These are phyloP conservation scores for Physeter macrocephalus DNA, from an alignment of 2,113 vertebrate genomes.

Conservation along the genomic window DNA sequence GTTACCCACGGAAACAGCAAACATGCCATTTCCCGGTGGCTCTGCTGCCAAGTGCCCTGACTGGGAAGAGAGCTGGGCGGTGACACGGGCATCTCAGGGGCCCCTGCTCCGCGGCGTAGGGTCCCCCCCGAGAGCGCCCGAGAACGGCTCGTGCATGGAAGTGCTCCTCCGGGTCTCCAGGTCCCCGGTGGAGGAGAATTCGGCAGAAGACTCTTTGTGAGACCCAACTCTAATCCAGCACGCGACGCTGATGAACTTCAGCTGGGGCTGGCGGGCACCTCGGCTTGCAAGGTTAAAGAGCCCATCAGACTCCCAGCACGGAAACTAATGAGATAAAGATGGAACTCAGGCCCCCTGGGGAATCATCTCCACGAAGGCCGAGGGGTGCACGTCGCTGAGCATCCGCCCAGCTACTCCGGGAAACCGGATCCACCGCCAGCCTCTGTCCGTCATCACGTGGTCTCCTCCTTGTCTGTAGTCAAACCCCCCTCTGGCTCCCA, in stretches of 20 bases:
- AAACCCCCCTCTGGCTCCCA: neutral
- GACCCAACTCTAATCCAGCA: neutral
- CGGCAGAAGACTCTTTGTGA: too few relatives aligned
- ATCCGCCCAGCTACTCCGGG: fast-evolving
- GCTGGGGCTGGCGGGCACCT: fast-evolving
- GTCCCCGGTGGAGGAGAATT: fast-evolving
- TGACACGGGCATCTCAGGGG: neutral
- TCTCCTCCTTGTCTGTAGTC: fast-evolving
- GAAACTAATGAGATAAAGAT: neutral
- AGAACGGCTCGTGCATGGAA: fast-evolving
- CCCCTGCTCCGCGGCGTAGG: fast-evolving
- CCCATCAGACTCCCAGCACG: neutral
- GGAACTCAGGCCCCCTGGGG: fast-evolving
- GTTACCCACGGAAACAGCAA: neutral
- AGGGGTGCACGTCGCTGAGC: fast-evolving
- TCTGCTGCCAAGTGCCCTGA: fast-evolving
- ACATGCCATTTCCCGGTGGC: fast-evolving
- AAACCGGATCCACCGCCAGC: fast-evolving
- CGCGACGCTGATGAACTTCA: fast-evolving
- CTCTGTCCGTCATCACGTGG: neutral
- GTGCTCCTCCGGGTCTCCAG: fast-evolving
- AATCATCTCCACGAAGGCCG: fast-evolving
- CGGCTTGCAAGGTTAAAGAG: neutral
- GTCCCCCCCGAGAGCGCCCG: fast-evolving
- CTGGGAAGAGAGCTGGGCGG: fast-evolving